Percentiles rank a stretch among this genome's conserved stretches.
These are phyloP conservation scores for Sceliomorpha sp. DNA, from an alignment of 2,888 invertebrate species.

Conservation along the genomic window DNA sequence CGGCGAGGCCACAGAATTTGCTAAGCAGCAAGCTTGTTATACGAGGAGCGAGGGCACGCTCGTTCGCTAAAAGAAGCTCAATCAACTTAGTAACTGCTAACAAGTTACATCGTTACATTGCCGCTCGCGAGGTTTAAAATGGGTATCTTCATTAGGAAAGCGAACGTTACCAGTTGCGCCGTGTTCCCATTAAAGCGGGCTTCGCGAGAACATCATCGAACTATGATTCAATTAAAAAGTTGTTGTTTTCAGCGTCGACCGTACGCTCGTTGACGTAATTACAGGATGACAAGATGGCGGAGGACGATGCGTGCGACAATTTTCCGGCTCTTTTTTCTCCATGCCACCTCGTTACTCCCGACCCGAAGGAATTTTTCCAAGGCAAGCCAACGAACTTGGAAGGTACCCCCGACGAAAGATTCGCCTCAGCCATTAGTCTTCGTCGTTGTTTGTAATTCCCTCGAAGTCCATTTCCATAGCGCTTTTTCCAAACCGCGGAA, in stretches of 20 bases:
- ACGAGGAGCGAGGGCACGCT: not conserved
- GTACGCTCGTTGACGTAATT: no score
- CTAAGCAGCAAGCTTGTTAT: constrained; percentile 3
- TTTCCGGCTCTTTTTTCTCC: no score
- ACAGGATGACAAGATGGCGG: no score
- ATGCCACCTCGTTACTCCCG: no score
- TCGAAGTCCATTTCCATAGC: constrained; percentile 8
- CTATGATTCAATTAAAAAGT: no score
- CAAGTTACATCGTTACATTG: constrained; percentile 20
- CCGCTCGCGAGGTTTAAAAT: constrained; percentile 12
- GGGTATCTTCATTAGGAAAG: constrained; percentile 10
- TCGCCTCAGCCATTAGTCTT: constrained; percentile 9
- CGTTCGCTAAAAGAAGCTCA: constrained; percentile 7
- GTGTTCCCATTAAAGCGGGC: constrained; percentile 17
- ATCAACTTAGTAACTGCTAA: constrained; percentile 27
- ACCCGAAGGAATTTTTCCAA: no score
- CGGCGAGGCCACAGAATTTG: not conserved
- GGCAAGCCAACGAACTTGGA: no score
- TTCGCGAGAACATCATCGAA: constrained; percentile 16
- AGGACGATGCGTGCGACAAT: no score
- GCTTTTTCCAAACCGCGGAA: constrained; percentile 16
- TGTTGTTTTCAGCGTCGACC: no score
- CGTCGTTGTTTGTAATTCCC: constrained; percentile 21
- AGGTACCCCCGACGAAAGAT: no score
- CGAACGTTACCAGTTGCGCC: constrained; percentile 14